These are phyloP conservation scores for Poeciliopsis gracilis DNA, from an alignment of 2,797 vertebrate genomes.

Conservation along the genomic window DNA sequence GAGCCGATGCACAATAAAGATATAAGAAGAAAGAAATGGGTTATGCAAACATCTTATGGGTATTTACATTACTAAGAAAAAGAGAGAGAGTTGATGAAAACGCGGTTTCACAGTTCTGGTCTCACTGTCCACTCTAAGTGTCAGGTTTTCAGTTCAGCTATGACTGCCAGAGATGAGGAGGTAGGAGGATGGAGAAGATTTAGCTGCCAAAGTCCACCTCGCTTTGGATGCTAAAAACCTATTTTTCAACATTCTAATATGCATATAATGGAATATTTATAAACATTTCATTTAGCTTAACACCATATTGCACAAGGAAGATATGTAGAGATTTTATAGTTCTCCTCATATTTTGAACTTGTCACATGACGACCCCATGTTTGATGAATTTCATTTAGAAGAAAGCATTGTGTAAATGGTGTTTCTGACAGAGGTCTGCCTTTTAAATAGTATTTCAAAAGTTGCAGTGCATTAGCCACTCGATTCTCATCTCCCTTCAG, in stretches of 20 bases:
- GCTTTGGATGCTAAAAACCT: background rate
- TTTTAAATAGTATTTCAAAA: too few species aligned
- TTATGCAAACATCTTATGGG: slow-evolving; percentile 5
- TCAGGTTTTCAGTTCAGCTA: slow-evolving; percentile 4
- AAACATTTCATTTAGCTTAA: background rate
- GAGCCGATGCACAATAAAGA: slow-evolving; percentile 21
- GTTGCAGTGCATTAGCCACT: too few species aligned
- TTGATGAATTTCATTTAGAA: background rate
- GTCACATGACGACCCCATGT: background rate
- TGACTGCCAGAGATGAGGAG: slow-evolving; percentile 22
- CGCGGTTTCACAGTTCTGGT: slow-evolving; percentile 3
- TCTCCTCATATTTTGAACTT: background rate
- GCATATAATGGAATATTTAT: slow-evolving; percentile 7
- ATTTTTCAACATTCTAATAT: background rate
- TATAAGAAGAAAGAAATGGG: slow-evolving; percentile 8
- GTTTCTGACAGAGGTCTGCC: too few species aligned
- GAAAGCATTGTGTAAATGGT: background rate
- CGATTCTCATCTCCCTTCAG: too few species aligned
- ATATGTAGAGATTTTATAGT: background rate
- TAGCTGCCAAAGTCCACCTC: slow-evolving; percentile 15
- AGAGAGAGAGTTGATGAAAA: background rate
- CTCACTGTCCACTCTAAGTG: slow-evolving; percentile 17
- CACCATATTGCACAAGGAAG: background rate
- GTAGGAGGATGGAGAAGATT: slow-evolving; percentile 11
- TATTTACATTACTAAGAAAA: background rate